phyloP scores from a whole-genome alignment of 2,888 invertebrate species.

The Liopterus haemorrhoidalis region DNA sequence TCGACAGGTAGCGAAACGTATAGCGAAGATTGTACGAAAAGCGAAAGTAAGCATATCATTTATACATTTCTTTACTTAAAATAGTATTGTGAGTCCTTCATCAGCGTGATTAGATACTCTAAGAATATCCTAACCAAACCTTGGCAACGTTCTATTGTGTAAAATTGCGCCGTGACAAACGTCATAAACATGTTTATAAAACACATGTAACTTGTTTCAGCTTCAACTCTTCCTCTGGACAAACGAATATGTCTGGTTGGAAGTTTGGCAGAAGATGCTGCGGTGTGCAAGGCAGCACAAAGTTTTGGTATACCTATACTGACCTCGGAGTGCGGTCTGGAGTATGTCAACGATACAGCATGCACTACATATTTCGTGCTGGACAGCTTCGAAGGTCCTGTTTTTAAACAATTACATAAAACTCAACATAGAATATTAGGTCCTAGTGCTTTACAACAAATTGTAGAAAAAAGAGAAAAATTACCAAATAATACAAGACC shows the following conservation, averaged over 20 bases:
- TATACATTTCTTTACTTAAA: slow-evolving; percentile 4
- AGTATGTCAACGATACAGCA: slow-evolving; percentile 53
- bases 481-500: slow-evolving; percentile 73
- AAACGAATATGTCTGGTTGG: slow-evolving; percentile 62
- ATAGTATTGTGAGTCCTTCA: slow-evolving; percentile 4
- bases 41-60: slow-evolving; percentile 39
- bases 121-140: slow-evolving; percentile 19
- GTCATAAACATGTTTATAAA: slow-evolving; percentile 18
- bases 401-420: slow-evolving; percentile 63
- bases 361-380: slow-evolving; percentile 67
- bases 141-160: slow-evolving; percentile 15
- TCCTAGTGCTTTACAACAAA: slow-evolving; percentile 71
- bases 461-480: slow-evolving; percentile 63
- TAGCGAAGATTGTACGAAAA: slow-evolving; percentile 40
- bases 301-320: slow-evolving; percentile 59
- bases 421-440: slow-evolving; percentile 69
- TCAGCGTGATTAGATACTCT: slow-evolving; percentile 29
- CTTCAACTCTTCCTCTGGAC: slow-evolving; percentile 45
- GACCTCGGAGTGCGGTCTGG: slow-evolving; percentile 56
- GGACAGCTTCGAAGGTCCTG: slow-evolving; percentile 65
- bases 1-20: slow-evolving; percentile 45
- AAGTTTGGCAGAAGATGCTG: slow-evolving; percentile 49
- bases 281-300: slow-evolving; percentile 53
- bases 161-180: slow-evolving; percentile 24
- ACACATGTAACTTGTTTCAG: too few relatives aligned